These are phyloP conservation scores for Agrotis exclamationis DNA, from an alignment of 2,888 invertebrate genomes.

Conservation along the genomic window DNA sequence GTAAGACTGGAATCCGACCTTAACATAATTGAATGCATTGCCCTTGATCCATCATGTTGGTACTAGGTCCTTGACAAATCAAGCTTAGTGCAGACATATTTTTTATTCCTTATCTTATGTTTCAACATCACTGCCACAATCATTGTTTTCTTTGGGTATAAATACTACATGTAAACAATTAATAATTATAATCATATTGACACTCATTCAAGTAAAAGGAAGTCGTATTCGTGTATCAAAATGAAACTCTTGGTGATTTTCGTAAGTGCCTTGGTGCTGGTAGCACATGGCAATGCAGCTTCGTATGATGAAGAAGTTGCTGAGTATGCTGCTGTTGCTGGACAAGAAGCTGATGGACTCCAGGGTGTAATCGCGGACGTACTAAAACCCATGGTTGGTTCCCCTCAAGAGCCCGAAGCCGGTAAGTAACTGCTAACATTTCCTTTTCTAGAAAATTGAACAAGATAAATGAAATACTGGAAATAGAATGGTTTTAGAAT, in stretches of 20 bases:
- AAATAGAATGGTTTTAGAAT: no score
- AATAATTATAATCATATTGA: not conserved
- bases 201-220: not conserved
- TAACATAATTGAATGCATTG: no score
- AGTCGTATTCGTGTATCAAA: conserved; percentile 1
- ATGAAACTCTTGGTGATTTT: conserved; percentile 17
- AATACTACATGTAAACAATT: conserved; percentile 7
- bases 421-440: not conserved
- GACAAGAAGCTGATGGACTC: conserved; percentile 3
- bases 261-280: conserved; percentile 12
- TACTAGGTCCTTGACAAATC: not conserved
- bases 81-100: not conserved
- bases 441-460: not conserved
- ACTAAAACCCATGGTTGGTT: conserved; percentile 1
- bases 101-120: conserved; percentile 15
- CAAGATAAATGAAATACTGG: not conserved
- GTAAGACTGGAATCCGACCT: no score
- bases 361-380: not conserved
- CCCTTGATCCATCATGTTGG: not conserved
- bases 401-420: not conserved
- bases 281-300: conserved; percentile 1
- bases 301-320: not conserved
- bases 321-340: not conserved
- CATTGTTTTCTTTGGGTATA: conserved; percentile 1
- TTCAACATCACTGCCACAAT: not conserved